Percentiles rank a stretch among this genome's conserved stretches.
Evolutionary conservation across 2,888 invertebrate genomes (phyloP).

Genomic region (Sthenelais limicola): DNA sequence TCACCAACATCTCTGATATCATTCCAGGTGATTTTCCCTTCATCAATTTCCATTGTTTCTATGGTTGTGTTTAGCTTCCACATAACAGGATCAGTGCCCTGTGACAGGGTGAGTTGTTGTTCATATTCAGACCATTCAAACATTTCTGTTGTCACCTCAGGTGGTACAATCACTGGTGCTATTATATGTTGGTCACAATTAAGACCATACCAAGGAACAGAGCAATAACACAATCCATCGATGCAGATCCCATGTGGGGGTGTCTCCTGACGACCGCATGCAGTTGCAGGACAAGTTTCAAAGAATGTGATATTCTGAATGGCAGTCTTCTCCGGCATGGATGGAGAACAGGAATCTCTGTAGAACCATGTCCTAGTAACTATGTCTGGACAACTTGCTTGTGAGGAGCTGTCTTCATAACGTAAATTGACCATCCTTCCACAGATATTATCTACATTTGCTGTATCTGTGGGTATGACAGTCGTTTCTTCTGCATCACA

Average conservation of each 20-base stretch:
- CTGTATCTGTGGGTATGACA: background rate
- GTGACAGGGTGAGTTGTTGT: background rate
- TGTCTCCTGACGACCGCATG: slow-evolving; percentile 49
- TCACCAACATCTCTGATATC: too few relatives aligned
- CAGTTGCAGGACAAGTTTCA: slow-evolving; percentile 50
- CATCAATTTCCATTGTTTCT: too few relatives aligned
- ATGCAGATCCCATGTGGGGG: slow-evolving; percentile 53
- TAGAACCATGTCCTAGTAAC: background rate
- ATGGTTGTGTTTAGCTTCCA: too few relatives aligned
- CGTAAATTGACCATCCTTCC: background rate
- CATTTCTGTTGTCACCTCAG: background rate
- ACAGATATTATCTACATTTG: slow-evolving; percentile 13
- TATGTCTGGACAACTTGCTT: background rate
- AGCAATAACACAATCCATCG: slow-evolving; percentile 54
- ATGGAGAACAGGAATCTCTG: background rate
- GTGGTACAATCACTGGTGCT: slow-evolving; percentile 17
- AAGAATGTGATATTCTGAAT: slow-evolving; percentile 42
- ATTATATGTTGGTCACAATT: slow-evolving; percentile 46
- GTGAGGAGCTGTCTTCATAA: background rate
- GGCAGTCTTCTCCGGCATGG: background rate
- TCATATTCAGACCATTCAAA: too few relatives aligned
- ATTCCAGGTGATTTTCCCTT: too few relatives aligned
- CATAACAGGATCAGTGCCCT: slow-evolving; percentile 11
- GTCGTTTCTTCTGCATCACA: background rate
- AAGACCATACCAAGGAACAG: slow-evolving; percentile 54